Evolutionary conservation across 2,888 invertebrate genomes (phyloP), one percentile per base, ranked within the genome.

Genomic region (Syritta pipiens): DNA sequence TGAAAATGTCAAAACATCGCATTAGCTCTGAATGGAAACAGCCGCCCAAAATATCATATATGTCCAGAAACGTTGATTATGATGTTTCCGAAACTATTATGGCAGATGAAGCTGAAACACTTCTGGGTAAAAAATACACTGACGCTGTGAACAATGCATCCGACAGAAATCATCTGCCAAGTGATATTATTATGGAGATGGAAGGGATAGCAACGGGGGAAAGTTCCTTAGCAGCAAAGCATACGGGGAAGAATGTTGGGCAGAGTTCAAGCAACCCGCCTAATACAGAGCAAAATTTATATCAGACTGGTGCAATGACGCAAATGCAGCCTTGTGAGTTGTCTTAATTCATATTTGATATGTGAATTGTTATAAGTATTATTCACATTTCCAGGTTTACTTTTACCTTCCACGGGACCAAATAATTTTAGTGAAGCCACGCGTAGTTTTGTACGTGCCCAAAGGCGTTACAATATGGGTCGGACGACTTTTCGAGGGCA

Each of bases 401-500:
- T 81, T 48, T 30, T 81, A n/a, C 67, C 76, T 9, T 67, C 63
- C 12, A 68, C 51, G 65, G 81, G 75, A 85, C 89, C 90, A 46
- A 88, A 90, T 82, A 87, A 91, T 89, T 89, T 91, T 90, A 89
- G 91, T 76, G 89, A 89, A 85, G 89, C 92, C 84, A 91, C 92
- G 86, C 85, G 92, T 67, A 92, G 92, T 84, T 90, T 92, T 81
- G 90, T 91, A 69, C 91, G 92, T 84, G 92, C 92, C 84, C 92
- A 92, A 86, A 88, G 92, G 37, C 90, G 91, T 83, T 76, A 79
- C 24, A 88, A 89, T 65, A 92, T 92, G 60, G 92, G 92, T 35
- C 89, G 91, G 82, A 92, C 92, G 37, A 94, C 93, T 6, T 92
- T 93, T 85, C 94, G 95, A 86, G 94, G 93, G 51, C 92, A 93